Evolutionary conservation across 2,113 vertebrate genomes (phyloP).

Genomic region (Oreochromis tanganicae): DNA sequence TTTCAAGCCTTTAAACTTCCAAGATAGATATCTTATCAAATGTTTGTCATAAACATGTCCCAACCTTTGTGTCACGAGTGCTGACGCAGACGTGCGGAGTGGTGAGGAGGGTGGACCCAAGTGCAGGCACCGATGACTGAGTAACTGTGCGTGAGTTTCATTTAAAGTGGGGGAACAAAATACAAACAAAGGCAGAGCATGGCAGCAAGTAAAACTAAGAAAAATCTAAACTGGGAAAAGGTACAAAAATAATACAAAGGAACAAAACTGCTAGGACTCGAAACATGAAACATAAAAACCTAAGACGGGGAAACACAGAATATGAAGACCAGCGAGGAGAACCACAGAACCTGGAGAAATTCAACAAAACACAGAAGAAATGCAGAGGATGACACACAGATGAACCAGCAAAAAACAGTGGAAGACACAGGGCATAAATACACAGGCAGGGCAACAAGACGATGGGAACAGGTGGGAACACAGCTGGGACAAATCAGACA

Average conservation of each 20-base stretch:
- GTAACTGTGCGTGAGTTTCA: neutral
- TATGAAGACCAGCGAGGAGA: accelerated
- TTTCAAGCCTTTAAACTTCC: neutral
- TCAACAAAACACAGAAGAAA: neutral
- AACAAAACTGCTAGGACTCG: neutral
- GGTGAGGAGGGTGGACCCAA: neutral
- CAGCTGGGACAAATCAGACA: neutral
- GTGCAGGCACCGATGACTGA: neutral
- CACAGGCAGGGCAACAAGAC: accelerated
- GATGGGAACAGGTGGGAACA: neutral
- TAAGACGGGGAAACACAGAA: accelerated
- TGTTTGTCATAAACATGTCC: neutral
- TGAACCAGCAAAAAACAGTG: neutral
- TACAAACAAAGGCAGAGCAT: neutral
- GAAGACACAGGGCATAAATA: neutral
- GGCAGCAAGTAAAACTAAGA: neutral
- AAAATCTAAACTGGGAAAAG: neutral
- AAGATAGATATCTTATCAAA: accelerated
- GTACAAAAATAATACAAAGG: neutral
- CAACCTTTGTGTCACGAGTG: neutral
- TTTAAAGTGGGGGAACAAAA: accelerated
- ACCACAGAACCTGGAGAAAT: accelerated
- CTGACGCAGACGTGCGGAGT: accelerated
- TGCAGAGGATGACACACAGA: accelerated
- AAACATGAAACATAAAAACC: neutral